Percentiles rank a stretch among this genome's conserved stretches.
These are phyloP conservation scores for Ricordea florida DNA, from an alignment of 92 coral and sea anemone genomes.

Conservation along the genomic window DNA sequence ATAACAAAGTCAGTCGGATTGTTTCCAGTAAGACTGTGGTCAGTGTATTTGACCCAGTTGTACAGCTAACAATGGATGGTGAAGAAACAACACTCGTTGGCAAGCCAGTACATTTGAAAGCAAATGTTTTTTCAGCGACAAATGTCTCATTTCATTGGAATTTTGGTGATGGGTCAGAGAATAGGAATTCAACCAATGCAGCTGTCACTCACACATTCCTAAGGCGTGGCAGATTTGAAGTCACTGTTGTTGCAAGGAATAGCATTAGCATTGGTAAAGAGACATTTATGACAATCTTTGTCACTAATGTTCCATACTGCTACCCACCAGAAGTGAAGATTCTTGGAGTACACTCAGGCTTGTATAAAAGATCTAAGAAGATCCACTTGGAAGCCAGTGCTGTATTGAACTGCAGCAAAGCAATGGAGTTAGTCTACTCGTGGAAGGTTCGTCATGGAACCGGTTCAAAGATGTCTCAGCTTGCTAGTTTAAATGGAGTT, in stretches of 20 bases:
- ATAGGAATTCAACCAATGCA: neutral
- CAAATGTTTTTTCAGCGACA: neutral
- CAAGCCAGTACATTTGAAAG: neutral
- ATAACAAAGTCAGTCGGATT: constrained; percentile 24
- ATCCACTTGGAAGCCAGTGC: constrained; percentile 42
- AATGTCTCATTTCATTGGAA: constrained; percentile 49
- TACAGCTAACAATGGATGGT: neutral
- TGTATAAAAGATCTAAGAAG: constrained; percentile 31
- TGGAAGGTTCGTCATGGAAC: constrained; percentile 28
- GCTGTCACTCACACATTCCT: constrained; percentile 13
- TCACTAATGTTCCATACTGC: constrained; percentile 46
- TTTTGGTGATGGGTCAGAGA: constrained; percentile 54
- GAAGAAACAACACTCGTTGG: neutral
- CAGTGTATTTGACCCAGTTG: constrained; percentile 7
- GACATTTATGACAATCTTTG: constrained; percentile 15
- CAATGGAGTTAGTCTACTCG: constrained; percentile 2
- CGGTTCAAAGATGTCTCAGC: neutral
- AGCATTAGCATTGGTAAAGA: neutral
- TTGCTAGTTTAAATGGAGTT: neutral
- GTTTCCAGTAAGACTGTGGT: constrained; percentile 16
- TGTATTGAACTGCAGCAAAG: constrained; percentile 3
- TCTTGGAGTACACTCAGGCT: constrained; percentile 8
- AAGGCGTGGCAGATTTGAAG: constrained; percentile 23
- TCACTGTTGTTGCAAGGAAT: constrained; percentile 52
- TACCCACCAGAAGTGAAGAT: constrained; percentile 46